These are phyloP conservation scores for Acrocephalus arundinaceus DNA, from an alignment of 2,113 vertebrate genomes.

Conservation along the genomic window DNA sequence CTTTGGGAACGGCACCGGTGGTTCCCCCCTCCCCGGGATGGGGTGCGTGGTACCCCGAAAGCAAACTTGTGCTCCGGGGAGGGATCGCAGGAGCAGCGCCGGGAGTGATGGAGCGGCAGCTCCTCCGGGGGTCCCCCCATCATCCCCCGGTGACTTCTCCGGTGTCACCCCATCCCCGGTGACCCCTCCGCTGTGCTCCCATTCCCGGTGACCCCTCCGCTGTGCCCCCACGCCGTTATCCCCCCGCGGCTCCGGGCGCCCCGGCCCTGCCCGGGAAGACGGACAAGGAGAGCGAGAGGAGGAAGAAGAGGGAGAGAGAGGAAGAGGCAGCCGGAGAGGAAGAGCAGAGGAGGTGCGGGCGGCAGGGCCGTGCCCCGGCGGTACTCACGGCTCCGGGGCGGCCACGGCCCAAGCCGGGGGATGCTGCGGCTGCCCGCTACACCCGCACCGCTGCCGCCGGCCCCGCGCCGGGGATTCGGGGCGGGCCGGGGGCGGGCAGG, in stretches of 20 bases:
- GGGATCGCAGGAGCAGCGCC: neutral
- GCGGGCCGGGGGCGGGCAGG: neutral
- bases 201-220: neutral
- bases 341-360: neutral
- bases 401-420: neutral
- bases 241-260: neutral
- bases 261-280: neutral
- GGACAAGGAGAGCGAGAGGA: no score
- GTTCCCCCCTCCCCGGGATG: neutral
- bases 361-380: neutral
- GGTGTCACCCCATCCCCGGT: no score
- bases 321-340: neutral
- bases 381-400: constrained; percentile 22
- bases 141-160: neutral
- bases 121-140: neutral
- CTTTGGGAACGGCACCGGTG: neutral
- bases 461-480: neutral
- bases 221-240: neutral
- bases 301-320: neutral
- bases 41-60: neutral
- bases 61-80: neutral
- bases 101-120: neutral
- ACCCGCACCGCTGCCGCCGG: neutral
- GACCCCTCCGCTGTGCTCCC: neutral
- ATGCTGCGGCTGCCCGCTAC: neutral